Base-by-base conservation (phyloP, 2,888 invertebrate species). In the Callosobruchus maculatus region DNA sequence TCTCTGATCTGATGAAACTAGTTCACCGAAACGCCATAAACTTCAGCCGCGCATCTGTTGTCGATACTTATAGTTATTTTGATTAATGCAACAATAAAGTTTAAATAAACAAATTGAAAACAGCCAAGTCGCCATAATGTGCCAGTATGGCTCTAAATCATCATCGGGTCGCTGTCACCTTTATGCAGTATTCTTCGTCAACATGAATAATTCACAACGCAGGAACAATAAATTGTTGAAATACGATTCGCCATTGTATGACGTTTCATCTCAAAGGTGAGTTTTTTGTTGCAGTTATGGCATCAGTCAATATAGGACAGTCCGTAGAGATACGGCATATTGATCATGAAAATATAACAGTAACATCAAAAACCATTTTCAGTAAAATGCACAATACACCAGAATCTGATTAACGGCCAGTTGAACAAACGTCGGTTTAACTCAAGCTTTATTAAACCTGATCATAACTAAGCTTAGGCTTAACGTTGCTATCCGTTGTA, bases 181-280 rank as follows among this genome's bases (percentile, higher is more conserved):
- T 67, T 71, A 71, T 71, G 67, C n/a, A n/a, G n/a, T n/a, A n/a
- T 68, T 69, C 67, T 68, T 70, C 69, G 69, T 22, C 69, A 22
- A 20, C 69, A 70, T 71, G 74, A 74, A 67, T 74, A 71, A 74
- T 74, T 74, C 71, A 71, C 71, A 22, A 49, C 5, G 49, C 13
- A 49, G 49, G 49, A 18, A 49, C 49, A 49, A 49, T 49, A 49
- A 49, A 49, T 13, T 49, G 49, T 7, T 49, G 49, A 49, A 49
- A 49, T 49, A 49, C 49, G 49, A 49, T 49, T 18, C 49, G 3
- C 49, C 49, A 49, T 49, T 49, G 49, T 49, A 49, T 18, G 49
- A 49, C 7, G 49, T 49, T 49, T 49, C 49, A 49, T 49, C 49
- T 49, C 49, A 18, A 13, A 0, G 1, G 49, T 13, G 13, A 49